Conservation (phyloP, 2,797 vertebrate genomes). For the Labroides dimidiatus region DNA sequence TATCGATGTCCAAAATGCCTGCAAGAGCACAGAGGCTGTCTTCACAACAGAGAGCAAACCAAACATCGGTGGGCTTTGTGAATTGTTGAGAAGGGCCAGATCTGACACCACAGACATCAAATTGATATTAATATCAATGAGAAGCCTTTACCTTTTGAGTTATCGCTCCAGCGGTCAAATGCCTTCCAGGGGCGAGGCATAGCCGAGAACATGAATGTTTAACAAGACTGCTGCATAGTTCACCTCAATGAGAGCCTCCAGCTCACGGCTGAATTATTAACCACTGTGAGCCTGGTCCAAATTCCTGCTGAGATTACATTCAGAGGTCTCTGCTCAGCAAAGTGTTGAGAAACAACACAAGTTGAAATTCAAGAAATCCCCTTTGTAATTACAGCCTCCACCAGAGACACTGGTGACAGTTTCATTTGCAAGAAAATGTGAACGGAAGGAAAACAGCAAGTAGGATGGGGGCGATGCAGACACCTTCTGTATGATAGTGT, state of each 20-base stretch:
- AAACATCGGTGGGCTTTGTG: conserved; percentile 14
- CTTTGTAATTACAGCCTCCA: conserved; percentile 48
- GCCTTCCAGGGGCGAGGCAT: conserved; percentile 68
- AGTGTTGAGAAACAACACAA: conserved; percentile 52
- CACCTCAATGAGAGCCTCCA: conserved; percentile 76
- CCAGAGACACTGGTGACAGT: conserved; percentile 23
- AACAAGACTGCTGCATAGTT: conserved; percentile 77
- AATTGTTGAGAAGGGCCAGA: conserved; percentile 48
- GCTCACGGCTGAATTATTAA: conserved; percentile 81
- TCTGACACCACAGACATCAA: conserved; percentile 65
- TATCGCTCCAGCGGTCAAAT: conserved; percentile 77
- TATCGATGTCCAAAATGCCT: conserved; percentile 10
- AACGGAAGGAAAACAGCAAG: conserved; percentile 5
- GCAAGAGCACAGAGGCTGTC: background rate
- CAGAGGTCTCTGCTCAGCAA: conserved; percentile 42
- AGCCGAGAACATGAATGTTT: conserved; percentile 82
- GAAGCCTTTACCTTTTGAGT: conserved; percentile 78
- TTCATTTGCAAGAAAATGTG: conserved; percentile 19
- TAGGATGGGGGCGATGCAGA: background rate
- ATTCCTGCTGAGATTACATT: conserved; percentile 73
- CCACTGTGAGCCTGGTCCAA: conserved; percentile 62
- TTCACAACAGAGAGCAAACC: conserved; percentile 14
- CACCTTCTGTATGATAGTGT: conserved; percentile 9
- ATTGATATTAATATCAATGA: conserved; percentile 81
- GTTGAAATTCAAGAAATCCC: conserved; percentile 55